Evolutionary conservation across 2,797 vertebrate species (phyloP), one percentile per base, ranked within the genome.

Genomic region (Urocyon cinereoargenteus): DNA sequence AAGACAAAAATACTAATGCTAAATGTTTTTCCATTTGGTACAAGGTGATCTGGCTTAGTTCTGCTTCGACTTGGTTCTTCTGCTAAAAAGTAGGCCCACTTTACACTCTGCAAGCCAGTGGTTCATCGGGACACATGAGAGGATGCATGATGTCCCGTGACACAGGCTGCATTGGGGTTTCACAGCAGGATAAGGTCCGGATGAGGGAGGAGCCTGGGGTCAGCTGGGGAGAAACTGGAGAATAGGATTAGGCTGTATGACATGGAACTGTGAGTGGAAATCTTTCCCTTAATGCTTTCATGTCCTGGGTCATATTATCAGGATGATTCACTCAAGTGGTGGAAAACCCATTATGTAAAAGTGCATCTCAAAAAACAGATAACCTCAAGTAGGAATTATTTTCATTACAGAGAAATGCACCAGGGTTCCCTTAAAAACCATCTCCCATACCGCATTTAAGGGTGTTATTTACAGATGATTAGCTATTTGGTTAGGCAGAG

Each of bases 381-480:
- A 85, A 86, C 61, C 96, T 96, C 40, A 53, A 77, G 31, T 73
- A 81, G 78, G 78, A 92, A 78, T 93, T 93, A 93, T 95, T 96
- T 95, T 96, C 84, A 96, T 94, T 96, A 96, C 36, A 75, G 64
- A 72, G n/a, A 82, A 68, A 87, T 83, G 88, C 87, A 94, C 89
- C 86, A 85, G 97, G 81, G 78, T 95, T 96, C 72, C 94, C 88
- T 96, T 86, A 83, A 91, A 97, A 92, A 45, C 57, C 7, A 45
- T 90, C 34, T 96, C 62, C 66, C 64, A 49, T 87, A 81, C 81
- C 66, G 86, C 55, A 97, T 79, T 36, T 82, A 91, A 94, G 59
- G 64, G 40, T 75, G 77, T 96, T 93, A 96, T 90, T 97, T 93
- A 96, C 81, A 96, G 86, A 94, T 86, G 77, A 96, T 94, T 64